Evolutionary conservation across 2,113 vertebrate genomes (phyloP).

Genomic region (Rutilus rutilus): DNA sequence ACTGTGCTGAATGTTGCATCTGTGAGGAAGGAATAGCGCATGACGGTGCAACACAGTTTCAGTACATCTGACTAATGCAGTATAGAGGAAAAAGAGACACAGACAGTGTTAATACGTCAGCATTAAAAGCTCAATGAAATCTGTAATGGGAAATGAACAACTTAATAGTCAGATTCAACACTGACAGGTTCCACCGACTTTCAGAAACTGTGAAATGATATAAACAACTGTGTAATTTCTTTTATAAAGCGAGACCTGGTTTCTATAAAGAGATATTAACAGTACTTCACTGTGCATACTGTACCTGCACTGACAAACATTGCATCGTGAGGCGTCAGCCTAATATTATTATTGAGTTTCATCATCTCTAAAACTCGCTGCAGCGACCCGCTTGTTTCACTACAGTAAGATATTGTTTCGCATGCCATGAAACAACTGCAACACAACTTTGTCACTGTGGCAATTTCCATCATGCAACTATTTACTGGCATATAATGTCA

Average conservation of each 20-base stretch:
- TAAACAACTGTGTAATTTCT: neutral
- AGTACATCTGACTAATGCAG: neutral
- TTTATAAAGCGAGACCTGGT: neutral
- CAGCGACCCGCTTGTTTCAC: neutral
- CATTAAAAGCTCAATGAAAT: neutral
- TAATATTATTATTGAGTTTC: slow-evolving; percentile 55
- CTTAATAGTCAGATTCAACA: too few species aligned
- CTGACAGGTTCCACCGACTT: neutral
- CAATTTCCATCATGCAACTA: neutral
- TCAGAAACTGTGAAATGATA: neutral
- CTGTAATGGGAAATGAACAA: neutral
- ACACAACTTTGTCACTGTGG: neutral
- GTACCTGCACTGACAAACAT: slow-evolving; percentile 27
- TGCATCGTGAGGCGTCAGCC: slow-evolving; percentile 49
- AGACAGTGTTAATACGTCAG: neutral
- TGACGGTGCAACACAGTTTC: neutral
- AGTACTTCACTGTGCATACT: neutral
- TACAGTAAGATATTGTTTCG: neutral
- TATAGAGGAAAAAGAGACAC: neutral
- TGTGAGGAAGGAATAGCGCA: neutral
- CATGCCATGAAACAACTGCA: neutral
- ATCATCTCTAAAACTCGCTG: slow-evolving; percentile 53
- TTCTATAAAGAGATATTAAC: neutral
- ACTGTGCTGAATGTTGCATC: neutral
- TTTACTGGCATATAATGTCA: neutral